These are phyloP conservation scores for Xylota segnis DNA, from an alignment of 2,888 invertebrate species.

Conservation along the genomic window DNA sequence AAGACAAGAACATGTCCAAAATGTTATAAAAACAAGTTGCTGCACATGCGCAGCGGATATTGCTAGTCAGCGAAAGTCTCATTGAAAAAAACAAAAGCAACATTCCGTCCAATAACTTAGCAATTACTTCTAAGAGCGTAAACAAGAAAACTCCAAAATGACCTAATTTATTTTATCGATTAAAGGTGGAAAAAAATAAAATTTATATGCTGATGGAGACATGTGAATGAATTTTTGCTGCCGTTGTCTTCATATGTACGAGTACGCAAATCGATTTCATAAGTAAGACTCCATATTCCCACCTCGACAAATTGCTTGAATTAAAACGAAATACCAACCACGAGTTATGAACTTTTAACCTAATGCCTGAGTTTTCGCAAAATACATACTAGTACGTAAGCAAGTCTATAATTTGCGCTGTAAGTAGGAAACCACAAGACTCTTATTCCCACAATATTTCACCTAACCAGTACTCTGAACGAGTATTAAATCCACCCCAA, in stretches of 20 bases:
- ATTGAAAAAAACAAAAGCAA: too few species aligned
- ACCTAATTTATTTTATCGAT: slow-evolving; percentile 5
- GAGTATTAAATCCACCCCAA: slow-evolving; percentile 35
- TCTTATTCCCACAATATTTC: neutral
- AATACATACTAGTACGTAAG: neutral
- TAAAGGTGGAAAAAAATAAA: neutral
- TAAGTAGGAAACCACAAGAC: slow-evolving; percentile 6
- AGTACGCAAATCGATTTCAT: slow-evolving; percentile 9
- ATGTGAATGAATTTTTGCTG: slow-evolving; percentile 3
- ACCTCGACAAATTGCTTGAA: slow-evolving; percentile 12
- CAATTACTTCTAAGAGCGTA: neutral
- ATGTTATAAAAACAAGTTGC: too few species aligned
- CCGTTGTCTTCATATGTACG: neutral
- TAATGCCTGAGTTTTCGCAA: slow-evolving; percentile 22
- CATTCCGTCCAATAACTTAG: neutral
- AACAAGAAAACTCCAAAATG: neutral
- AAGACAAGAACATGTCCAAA: too few species aligned
- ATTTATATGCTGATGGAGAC: neutral
- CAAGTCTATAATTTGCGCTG: slow-evolving; percentile 1
- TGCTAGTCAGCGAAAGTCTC: too few species aligned
- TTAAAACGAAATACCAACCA: neutral
- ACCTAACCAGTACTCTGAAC: neutral
- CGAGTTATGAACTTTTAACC: slow-evolving; percentile 7
- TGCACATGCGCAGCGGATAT: too few species aligned
- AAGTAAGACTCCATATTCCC: slow-evolving; percentile 8